Evolutionary conservation across 1,140 invertebrate species (phyloP), one percentile per base, ranked within the genome.

Genomic region (Cydia splendana): DNA sequence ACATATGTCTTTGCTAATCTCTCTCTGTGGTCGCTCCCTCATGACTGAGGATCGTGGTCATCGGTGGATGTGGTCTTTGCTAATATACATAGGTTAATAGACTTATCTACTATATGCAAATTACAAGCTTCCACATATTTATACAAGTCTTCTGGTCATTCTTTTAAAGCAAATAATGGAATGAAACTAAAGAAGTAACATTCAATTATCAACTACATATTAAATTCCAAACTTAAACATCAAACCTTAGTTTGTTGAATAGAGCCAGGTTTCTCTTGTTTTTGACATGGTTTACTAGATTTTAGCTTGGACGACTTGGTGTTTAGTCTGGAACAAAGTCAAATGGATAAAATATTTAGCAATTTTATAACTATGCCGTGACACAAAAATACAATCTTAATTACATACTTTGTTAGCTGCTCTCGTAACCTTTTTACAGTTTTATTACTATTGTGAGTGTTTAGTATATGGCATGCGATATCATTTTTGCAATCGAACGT

Each of bases 391-490:
- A 67, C 10, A 13, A 15, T 13, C 12, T 48, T 12, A 15, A 51
- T 24, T 28, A 74, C 73, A 34, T 74, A 74, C 67, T 18, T 34
- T 42, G 45, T 13, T 74, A 74, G 13, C 7, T 53, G 18, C 9
- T 74, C n/a, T 28, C 42, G 28, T 13, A 75, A 38, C 20, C 28
- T 38, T 30, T 75, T 42, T 9, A 75, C 53, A 5, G n/a, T 48
- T 42, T 75, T 57, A 20, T 75, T 65, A 48, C 38, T 48, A 6
- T 45, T 12, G 24, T 76, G 75, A 71, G 38, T 20, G 3, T 48
- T 51, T 5, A 67, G n/a, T 65, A 76, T 65, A 76, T 76, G 75
- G n/a, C 38, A 67, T 2, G 48, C 38, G 5, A 76, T 38, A 48
- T 28, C 75, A 38, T 69, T 38, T 38, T 76, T 67, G 51, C 15